Conservation (phyloP, 2,888 invertebrate genomes). For the Cataglyphis rosenhaueri region DNA sequence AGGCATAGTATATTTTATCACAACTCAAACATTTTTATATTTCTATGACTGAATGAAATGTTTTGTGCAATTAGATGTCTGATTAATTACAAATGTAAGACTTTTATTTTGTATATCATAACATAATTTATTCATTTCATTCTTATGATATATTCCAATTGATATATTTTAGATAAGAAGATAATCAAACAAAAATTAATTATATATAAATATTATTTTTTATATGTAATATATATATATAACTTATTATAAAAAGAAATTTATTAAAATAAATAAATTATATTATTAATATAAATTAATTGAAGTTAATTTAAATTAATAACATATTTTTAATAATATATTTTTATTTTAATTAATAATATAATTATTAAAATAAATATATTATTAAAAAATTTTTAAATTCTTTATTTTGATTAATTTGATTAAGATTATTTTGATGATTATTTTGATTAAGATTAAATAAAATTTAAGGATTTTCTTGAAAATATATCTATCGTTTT, state of each 20-base stretch:
- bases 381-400: not conserved
- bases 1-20: not conserved
- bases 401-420: not conserved
- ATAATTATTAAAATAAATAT: not conserved
- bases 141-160: not conserved
- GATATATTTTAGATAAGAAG: slow-evolving; percentile 8
- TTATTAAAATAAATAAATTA: not conserved
- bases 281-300: not conserved
- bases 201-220: not conserved
- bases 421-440: no score
- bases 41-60: not conserved
- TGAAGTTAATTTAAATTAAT: not conserved
- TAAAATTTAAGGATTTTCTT: not conserved
- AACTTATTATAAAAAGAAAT: not conserved
- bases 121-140: not conserved
- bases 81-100: not conserved
- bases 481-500: not conserved
- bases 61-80: not conserved
- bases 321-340: not conserved
- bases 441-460: no score
- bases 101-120: not conserved
- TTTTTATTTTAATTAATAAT: not conserved
- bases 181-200: not conserved
- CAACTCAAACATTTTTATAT: not conserved
- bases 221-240: not conserved